These are phyloP conservation scores for Myrmophylax atrothorax DNA, from an alignment of 2,113 vertebrate genomes.

Conservation along the genomic window DNA sequence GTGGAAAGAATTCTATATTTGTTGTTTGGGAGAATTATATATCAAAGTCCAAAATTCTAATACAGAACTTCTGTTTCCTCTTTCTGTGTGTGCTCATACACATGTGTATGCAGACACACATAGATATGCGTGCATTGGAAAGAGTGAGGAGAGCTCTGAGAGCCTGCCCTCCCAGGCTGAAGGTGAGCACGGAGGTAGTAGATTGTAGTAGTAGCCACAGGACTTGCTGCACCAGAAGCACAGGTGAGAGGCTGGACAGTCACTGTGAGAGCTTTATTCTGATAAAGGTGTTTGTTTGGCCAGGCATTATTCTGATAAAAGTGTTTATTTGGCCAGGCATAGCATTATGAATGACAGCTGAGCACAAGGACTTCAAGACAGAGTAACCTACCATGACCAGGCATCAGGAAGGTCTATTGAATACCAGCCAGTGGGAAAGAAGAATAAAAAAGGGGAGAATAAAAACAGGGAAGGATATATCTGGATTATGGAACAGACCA, in stretches of 20 bases:
- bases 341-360: not conserved
- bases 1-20: not conserved
- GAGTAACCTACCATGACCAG: not conserved
- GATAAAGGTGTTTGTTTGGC: not conserved
- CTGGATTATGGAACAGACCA: not conserved
- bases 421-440: not conserved
- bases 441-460: not conserved
- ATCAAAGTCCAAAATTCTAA: not conserved
- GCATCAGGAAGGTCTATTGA: not conserved
- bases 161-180: not conserved
- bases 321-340: not conserved
- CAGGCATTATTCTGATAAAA: not conserved
- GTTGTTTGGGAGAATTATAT: not conserved
- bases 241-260: not conserved
- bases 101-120: accelerated
- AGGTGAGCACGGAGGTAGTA: not conserved
- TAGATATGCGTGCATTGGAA: not conserved
- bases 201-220: not conserved
- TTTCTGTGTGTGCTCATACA: not conserved
- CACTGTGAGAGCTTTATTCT: not conserved
- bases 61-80: not conserved
- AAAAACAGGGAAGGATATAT: not conserved
- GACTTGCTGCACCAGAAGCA: not conserved
- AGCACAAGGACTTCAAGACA: not conserved
- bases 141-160: not conserved